phyloP scores from a whole-genome alignment of 2,888 invertebrate species.

The Cyaniris semiargus region DNA sequence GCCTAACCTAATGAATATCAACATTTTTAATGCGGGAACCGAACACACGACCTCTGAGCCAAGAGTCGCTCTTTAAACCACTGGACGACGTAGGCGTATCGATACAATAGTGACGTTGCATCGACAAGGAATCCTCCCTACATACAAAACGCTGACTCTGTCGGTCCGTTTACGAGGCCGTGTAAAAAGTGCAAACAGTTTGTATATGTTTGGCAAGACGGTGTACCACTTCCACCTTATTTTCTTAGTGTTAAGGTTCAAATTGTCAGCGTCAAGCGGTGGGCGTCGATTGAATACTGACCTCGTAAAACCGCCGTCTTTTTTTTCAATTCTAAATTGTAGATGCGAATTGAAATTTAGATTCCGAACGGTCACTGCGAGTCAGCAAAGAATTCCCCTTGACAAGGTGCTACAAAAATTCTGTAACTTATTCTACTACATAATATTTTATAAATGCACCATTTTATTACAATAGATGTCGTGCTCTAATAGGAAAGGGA shows the following conservation, averaged over 20 bases:
- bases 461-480: no score
- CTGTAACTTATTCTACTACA: not conserved
- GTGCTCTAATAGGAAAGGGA: no score
- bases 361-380: not conserved
- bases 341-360: constrained; percentile 22
- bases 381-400: not conserved
- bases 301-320: constrained; percentile 51
- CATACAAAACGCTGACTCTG: constrained; percentile 68
- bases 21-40: not conserved
- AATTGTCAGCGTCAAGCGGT: constrained; percentile 40
- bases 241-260: not conserved
- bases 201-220: constrained; percentile 64
- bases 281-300: constrained; percentile 56
- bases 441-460: no score
- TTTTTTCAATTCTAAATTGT: constrained; percentile 29
- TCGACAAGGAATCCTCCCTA: constrained; percentile 1
- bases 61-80: not conserved
- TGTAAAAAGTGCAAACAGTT: constrained; percentile 76
- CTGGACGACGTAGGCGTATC: not conserved
- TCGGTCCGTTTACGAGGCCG: constrained; percentile 67
- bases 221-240: not conserved
- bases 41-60: not conserved
- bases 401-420: not conserved
- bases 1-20: not conserved
- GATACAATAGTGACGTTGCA: constrained; percentile 2